These are phyloP conservation scores for Steinernema khuongi DNA, from an alignment of 1,140 invertebrate genomes.

Conservation along the genomic window DNA sequence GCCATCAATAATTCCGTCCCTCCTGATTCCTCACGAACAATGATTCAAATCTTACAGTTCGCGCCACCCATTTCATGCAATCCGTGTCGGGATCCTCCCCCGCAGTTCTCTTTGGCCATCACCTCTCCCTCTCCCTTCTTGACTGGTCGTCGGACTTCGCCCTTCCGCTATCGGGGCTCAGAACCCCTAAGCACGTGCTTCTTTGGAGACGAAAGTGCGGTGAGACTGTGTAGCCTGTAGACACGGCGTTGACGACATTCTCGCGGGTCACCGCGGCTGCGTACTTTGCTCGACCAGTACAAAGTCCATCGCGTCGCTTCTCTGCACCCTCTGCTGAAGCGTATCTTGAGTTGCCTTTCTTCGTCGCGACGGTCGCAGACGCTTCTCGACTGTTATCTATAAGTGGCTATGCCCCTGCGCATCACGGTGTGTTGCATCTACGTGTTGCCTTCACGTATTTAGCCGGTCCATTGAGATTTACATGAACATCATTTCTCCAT, in stretches of 20 bases:
- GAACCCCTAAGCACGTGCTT: background rate
- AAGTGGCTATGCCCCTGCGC: no score
- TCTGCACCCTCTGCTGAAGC: background rate
- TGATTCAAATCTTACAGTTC: no score
- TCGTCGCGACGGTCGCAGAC: background rate
- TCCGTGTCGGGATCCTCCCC: no score
- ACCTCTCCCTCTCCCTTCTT: background rate
- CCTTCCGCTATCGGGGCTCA: background rate
- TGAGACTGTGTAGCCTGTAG: background rate
- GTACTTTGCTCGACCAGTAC: slow-evolving; percentile 4
- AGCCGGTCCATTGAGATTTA: no score
- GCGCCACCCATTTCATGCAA: no score
- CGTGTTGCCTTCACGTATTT: no score
- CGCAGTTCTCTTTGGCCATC: no score
- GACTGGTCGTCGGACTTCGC: background rate
- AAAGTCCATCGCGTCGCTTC: background rate
- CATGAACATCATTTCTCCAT: no score
- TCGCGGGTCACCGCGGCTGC: background rate
- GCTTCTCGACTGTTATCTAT: no score
- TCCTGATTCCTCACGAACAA: no score
- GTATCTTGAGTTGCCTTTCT: background rate
- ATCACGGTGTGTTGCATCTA: no score
- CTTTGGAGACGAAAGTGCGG: background rate
- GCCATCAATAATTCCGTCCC: no score
- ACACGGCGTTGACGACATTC: background rate